Evolutionary conservation across 1,140 invertebrate genomes (phyloP).

Genomic region (Littorina saxatilis): DNA sequence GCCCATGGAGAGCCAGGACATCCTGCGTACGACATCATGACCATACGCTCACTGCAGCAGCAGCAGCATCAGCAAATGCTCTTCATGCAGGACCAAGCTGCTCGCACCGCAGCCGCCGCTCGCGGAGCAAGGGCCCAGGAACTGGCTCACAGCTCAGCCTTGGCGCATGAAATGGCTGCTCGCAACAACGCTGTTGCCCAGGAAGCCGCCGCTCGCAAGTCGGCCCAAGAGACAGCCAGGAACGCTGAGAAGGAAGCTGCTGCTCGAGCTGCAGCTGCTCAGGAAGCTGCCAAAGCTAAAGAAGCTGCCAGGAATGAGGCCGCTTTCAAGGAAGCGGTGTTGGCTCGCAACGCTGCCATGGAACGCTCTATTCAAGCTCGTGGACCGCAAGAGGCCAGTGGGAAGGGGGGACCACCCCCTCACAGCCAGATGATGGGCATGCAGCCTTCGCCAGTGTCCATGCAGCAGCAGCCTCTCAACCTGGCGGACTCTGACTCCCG

Average conservation of each 20-base stretch:
- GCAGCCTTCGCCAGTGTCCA: not conserved
- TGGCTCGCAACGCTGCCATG: constrained; percentile 9
- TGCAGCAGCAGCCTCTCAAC: constrained; percentile 43
- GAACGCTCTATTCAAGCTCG: constrained; percentile 21
- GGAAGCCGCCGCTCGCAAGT: not conserved
- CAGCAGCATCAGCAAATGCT: constrained; percentile 32
- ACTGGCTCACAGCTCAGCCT: constrained; percentile 19
- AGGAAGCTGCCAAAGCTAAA: constrained; percentile 13
- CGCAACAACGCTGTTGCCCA: not conserved
- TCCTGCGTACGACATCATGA: constrained; percentile 40
- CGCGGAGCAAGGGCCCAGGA: constrained; percentile 25
- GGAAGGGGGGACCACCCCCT: constrained; percentile 1
- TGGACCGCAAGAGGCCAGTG: not conserved
- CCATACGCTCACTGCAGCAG: constrained; percentile 38
- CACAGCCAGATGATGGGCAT: constrained; percentile 30
- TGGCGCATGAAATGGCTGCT: constrained; percentile 15
- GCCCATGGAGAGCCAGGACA: constrained; percentile 41
- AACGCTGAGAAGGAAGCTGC: constrained; percentile 7
- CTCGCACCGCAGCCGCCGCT: not conserved
- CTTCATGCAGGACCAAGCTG: not conserved
- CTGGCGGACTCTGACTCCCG: constrained; percentile 42
- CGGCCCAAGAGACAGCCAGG: not conserved
- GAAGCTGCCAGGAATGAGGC: constrained; percentile 20
- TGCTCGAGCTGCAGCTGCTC: not conserved
- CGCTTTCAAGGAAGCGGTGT: not conserved